Percentiles rank a stretch among this genome's conserved stretches.
These are phyloP conservation scores for Invenusta paracnida DNA, from an alignment of 2,888 invertebrate genomes.

Conservation along the genomic window DNA sequence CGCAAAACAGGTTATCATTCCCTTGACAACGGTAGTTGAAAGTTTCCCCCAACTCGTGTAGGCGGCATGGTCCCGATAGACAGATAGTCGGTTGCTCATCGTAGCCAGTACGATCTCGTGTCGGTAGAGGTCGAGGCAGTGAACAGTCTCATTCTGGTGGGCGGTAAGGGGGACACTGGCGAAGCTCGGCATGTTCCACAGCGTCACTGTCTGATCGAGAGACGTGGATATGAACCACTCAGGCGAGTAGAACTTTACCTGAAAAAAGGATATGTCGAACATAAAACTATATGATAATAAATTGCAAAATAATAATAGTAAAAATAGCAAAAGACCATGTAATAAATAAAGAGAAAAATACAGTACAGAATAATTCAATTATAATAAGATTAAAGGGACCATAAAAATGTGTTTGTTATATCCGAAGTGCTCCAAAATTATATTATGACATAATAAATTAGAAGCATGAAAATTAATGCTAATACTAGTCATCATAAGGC, in stretches of 20 bases:
- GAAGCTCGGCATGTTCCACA: constrained; percentile 17
- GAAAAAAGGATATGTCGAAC: background rate
- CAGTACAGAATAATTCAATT: too few species aligned
- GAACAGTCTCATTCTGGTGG: background rate
- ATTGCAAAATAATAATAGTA: too few species aligned
- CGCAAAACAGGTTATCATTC: background rate
- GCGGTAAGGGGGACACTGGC: background rate
- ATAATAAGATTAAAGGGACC: too few species aligned
- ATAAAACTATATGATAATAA: too few species aligned
- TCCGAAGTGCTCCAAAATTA: too few species aligned
- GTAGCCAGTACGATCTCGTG: background rate
- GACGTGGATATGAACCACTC: background rate
- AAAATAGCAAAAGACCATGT: too few species aligned
- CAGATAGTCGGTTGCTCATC: background rate
- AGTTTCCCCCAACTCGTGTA: background rate
- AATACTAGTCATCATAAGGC: too few species aligned
- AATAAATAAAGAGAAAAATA: too few species aligned
- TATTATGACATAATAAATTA: too few species aligned
- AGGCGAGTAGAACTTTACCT: background rate
- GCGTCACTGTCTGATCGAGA: background rate
- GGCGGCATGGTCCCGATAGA: background rate
- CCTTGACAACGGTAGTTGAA: background rate
- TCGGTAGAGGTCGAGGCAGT: constrained; percentile 1
- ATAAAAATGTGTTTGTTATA: too few species aligned
- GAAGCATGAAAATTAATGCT: too few species aligned